Percentiles rank a stretch among this genome's conserved stretches.
Conservation (phyloP, 1,140 invertebrate genomes). For the Heliconius nattereri region DNA sequence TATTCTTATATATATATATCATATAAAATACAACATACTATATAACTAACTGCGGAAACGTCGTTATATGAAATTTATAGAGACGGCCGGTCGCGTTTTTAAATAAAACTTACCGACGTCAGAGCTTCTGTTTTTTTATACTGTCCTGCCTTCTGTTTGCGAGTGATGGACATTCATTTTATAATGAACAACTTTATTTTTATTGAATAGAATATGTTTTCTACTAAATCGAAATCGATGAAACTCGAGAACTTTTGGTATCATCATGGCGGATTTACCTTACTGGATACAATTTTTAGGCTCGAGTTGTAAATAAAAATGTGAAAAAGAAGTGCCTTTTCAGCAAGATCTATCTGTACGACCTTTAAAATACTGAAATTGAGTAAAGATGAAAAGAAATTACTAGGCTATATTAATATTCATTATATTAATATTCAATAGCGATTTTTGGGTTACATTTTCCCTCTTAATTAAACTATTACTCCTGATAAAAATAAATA, state of each 20-base stretch:
- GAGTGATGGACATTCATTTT: conserved; percentile 18
- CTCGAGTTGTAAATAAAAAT: no score
- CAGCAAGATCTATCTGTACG: no score
- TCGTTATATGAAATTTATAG: conserved; percentile 25
- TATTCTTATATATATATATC: not conserved
- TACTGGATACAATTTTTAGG: no score
- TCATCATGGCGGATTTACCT: not conserved
- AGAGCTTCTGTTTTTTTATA: conserved; percentile 49
- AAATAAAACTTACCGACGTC: conserved; percentile 52
- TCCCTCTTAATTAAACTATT: no score
- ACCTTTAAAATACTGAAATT: no score
- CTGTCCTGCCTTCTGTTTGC: conserved; percentile 37
- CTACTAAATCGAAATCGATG: not conserved
- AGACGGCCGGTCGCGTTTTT: conserved; percentile 41
- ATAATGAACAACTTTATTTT: conserved; percentile 17
- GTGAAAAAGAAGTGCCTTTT: no score
- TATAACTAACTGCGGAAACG: conserved; percentile 20
- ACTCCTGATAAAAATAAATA: no score
- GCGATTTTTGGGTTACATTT: no score
- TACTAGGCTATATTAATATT: no score
- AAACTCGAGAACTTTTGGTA: not conserved
- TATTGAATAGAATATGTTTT: not conserved
- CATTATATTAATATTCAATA: no score
- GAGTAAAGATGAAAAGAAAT: no score
- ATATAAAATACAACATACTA: not conserved